Conservation (phyloP, 1,140 invertebrate genomes). For the Chymomyza costata region DNA sequence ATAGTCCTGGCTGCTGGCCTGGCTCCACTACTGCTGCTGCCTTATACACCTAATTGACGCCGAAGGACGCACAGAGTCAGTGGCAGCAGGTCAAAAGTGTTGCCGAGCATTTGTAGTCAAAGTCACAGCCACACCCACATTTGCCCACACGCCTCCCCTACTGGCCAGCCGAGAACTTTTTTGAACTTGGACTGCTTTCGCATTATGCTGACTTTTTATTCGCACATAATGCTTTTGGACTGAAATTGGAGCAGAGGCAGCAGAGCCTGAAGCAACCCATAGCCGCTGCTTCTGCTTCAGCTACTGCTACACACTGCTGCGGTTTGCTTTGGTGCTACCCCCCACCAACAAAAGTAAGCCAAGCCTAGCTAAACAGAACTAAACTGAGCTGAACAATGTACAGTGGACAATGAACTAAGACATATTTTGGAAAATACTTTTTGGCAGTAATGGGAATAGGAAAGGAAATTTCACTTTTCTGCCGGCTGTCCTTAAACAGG, state of each 20-base stretch:
- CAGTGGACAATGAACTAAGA: too few relatives aligned
- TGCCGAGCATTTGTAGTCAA: constrained; percentile 6
- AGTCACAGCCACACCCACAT: background rate
- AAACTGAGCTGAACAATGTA: too few relatives aligned
- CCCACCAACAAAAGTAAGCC: too few relatives aligned
- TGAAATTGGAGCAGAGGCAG: constrained; percentile 6
- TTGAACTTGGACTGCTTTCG: constrained; percentile 43
- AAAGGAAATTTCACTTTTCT: too few relatives aligned
- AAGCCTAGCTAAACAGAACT: too few relatives aligned
- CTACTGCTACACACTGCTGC: background rate
- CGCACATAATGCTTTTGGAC: constrained; percentile 15
- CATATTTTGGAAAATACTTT: too few relatives aligned
- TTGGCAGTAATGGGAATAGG: too few relatives aligned
- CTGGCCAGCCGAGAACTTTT: constrained; percentile 25
- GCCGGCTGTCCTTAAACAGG: too few relatives aligned
- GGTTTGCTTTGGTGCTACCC: background rate
- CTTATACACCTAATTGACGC: constrained; percentile 52
- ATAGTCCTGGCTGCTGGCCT: too few relatives aligned
- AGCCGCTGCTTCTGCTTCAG: constrained; percentile 16
- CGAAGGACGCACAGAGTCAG: constrained; percentile 37
- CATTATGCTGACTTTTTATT: constrained; percentile 14
- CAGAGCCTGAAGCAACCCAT: background rate
- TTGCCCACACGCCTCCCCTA: background rate
- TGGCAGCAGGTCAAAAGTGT: constrained; percentile 48
- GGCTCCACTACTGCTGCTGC: constrained; percentile 7